phyloP scores from a whole-genome alignment of 2,888 invertebrate species.

The Ennomos fuscantarius region DNA sequence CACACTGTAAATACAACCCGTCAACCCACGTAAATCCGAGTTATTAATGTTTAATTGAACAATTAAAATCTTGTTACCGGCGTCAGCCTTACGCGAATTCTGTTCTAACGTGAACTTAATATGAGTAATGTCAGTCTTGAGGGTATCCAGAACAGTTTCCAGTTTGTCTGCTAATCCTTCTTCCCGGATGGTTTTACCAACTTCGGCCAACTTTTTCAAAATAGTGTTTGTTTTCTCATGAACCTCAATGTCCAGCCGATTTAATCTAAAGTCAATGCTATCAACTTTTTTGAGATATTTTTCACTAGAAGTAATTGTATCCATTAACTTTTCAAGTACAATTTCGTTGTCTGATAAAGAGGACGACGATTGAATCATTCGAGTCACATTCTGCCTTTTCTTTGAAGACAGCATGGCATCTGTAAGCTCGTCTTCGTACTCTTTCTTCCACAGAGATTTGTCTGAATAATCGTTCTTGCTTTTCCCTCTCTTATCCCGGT shows the following conservation, averaged over 20 bases:
- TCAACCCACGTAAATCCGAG: neutral
- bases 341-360: conserved; percentile 60
- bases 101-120: conserved; percentile 61
- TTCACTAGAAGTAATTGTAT: conserved; percentile 73
- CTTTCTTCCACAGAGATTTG: conserved; percentile 73
- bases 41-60: neutral
- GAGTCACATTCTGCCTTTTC: conserved; percentile 61
- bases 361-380: conserved; percentile 51
- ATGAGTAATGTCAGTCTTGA: conserved; percentile 58
- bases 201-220: conserved; percentile 62
- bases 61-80: conserved; percentile 34
- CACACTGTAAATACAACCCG: too few relatives aligned
- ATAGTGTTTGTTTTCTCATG: conserved; percentile 75
- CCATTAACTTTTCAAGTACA: conserved; percentile 73
- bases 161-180: conserved; percentile 52
- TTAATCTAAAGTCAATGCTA: conserved; percentile 72
- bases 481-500: conserved; percentile 49
- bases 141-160: conserved; percentile 49
- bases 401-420: conserved; percentile 65
- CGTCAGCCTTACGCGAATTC: conserved; percentile 29
- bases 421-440: conserved; percentile 71
- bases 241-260: conserved; percentile 74
- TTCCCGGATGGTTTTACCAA: conserved; percentile 49
- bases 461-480: conserved; percentile 57
- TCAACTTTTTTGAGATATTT: conserved; percentile 79